These are phyloP conservation scores for Ennomos erosarius DNA, from an alignment of 2,888 invertebrate genomes.

Conservation along the genomic window DNA sequence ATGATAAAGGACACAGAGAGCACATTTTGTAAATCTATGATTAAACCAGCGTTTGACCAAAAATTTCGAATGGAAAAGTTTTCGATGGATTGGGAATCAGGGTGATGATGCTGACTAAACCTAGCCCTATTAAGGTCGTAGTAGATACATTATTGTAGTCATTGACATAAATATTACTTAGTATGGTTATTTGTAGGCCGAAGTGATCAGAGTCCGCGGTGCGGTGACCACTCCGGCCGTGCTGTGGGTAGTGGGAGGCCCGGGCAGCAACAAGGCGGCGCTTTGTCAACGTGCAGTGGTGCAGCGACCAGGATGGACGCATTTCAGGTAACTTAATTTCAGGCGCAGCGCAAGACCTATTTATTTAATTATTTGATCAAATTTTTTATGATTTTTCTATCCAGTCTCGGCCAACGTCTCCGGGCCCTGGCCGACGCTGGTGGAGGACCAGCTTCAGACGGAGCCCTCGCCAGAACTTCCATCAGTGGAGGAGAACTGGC, in stretches of 20 bases:
- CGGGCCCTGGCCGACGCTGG: slow-evolving; percentile 89
- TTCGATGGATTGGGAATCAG: too few species aligned
- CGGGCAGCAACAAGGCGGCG: slow-evolving; percentile 95
- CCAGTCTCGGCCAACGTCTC: slow-evolving; percentile 91
- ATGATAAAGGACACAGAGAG: too few species aligned
- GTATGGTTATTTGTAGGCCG: slow-evolving; percentile 51
- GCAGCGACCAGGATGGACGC: slow-evolving; percentile 90
- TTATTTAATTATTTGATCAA: too few species aligned
- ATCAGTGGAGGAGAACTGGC: slow-evolving; percentile 93
- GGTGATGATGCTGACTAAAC: too few species aligned
- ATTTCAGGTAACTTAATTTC: slow-evolving; percentile 83
- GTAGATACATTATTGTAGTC: too few species aligned
- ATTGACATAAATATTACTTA: too few species aligned
- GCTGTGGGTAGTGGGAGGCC: slow-evolving; percentile 92
- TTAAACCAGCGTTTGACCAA: too few species aligned
- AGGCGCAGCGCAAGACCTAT: slow-evolving; percentile 21
- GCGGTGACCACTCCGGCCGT: slow-evolving; percentile 63
- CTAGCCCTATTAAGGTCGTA: too few species aligned
- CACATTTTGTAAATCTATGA: too few species aligned
- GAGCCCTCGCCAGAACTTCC: slow-evolving; percentile 88
- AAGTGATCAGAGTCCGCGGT: slow-evolving; percentile 69
- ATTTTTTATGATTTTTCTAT: neutral
- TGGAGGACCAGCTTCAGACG: slow-evolving; percentile 86
- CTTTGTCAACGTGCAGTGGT: slow-evolving; percentile 90
- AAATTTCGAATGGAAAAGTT: too few species aligned